Conservation (phyloP, 1,140 invertebrate genomes). For the Araneus ventricosus region DNA sequence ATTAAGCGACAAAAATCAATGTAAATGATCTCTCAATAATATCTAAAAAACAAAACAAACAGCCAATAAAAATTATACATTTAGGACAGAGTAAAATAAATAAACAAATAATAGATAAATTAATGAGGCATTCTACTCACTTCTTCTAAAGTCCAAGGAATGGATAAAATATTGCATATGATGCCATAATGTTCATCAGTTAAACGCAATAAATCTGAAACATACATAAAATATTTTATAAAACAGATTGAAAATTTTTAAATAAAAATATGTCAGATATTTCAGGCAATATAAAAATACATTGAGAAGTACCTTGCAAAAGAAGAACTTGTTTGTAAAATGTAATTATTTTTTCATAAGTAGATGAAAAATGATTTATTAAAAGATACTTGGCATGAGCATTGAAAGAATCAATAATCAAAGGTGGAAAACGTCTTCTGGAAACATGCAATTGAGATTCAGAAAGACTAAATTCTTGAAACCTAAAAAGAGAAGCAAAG, state of each 20-base stretch:
- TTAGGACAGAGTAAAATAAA: too few species aligned
- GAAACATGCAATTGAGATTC: too few species aligned
- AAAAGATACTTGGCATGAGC: neutral
- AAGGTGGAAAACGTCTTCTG: neutral
- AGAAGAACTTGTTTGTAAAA: conserved; percentile 23
- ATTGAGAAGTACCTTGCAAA: conserved; percentile 14
- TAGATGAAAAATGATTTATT: neutral
- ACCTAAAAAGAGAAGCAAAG: neutral
- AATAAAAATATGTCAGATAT: neutral
- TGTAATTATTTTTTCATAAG: conserved; percentile 24
- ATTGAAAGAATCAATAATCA: conserved; percentile 20
- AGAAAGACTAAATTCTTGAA: neutral
- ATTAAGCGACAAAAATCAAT: too few species aligned
- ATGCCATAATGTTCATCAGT: conserved; percentile 24
- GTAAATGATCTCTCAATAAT: too few species aligned
- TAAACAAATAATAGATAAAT: too few species aligned
- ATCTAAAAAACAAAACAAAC: too few species aligned
- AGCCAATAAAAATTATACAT: too few species aligned
- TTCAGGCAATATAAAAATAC: too few species aligned
- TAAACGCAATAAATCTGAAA: conserved; percentile 22
- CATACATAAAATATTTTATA: neutral
- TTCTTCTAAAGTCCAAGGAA: conserved; percentile 49
- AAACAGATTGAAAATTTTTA: neutral
- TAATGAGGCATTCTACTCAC: neutral
- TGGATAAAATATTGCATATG: conserved; percentile 54